These are phyloP conservation scores for Halisarca cf. caerulea DNA, from an alignment of 37 sponge, comb jelly and placozoan species.

Conservation along the genomic window DNA sequence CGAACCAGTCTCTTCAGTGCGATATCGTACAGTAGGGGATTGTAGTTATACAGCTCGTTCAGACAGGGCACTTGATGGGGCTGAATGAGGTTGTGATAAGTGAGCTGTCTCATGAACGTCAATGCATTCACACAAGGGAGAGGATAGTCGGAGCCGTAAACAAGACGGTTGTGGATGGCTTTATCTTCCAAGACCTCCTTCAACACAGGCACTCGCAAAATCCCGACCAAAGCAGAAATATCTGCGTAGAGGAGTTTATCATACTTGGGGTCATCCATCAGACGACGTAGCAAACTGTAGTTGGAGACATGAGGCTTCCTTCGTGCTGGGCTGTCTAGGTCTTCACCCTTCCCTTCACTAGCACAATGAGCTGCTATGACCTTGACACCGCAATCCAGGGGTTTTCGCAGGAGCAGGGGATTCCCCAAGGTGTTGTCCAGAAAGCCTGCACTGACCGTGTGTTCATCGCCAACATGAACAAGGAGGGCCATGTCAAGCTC, in stretches of 20 bases:
- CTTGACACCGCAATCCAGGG: slow-evolving; percentile 81
- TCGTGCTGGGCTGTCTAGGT: slow-evolving; percentile 36
- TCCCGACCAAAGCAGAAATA: slow-evolving; percentile 80
- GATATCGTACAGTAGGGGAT: slow-evolving; percentile 85
- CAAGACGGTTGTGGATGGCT: slow-evolving; percentile 76
- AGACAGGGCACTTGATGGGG: slow-evolving; percentile 33
- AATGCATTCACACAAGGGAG: slow-evolving; percentile 54
- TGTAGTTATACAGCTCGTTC: slow-evolving; percentile 85
- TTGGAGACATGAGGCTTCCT: slow-evolving; percentile 39
- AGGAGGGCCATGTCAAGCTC: slow-evolving; percentile 81
- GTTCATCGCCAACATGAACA: slow-evolving; percentile 81
- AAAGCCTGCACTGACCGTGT: slow-evolving; percentile 80
- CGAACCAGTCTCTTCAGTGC: slow-evolving; percentile 58
- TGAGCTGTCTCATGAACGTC: neutral
- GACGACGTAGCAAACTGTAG: slow-evolving; percentile 62
- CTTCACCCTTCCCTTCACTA: slow-evolving; percentile 65
- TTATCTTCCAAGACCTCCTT: slow-evolving; percentile 58
- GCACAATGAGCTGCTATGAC: slow-evolving; percentile 92
- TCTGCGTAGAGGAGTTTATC: slow-evolving; percentile 77
- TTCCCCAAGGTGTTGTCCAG: slow-evolving; percentile 84
- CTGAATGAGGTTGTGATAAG: neutral
- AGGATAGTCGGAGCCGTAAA: slow-evolving; percentile 91
- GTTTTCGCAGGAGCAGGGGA: slow-evolving; percentile 71
- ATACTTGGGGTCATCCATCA: slow-evolving; percentile 77
- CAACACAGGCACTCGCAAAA: slow-evolving; percentile 67